Conservation (phyloP, 2,797 vertebrate species). For the Paedocypris micromegethes region DNA sequence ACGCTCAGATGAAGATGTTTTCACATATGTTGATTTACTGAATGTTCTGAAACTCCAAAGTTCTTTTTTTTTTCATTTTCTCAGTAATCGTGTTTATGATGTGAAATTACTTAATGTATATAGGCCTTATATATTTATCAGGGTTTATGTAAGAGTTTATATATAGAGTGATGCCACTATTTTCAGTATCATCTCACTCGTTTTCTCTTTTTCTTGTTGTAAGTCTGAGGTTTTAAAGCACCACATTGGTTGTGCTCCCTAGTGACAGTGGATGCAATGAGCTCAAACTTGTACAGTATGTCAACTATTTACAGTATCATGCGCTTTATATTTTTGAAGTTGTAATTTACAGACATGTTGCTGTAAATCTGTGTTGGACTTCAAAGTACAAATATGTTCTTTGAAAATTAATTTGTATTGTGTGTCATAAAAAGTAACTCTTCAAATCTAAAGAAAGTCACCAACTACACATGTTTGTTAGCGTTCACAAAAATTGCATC, state of each 20-base stretch:
- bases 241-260: background rate
- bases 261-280: background rate
- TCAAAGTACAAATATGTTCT: too few species aligned
- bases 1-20: too few species aligned
- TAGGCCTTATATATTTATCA: conserved; percentile 12
- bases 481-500: too few species aligned
- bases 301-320: conserved; percentile 4
- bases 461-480: too few species aligned
- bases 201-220: conserved; percentile 1
- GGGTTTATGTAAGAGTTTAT: background rate
- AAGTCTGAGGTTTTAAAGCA: background rate
- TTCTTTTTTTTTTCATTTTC: background rate
- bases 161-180: background rate
- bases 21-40: conserved; percentile 7
- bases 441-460: too few species aligned
- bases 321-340: background rate
- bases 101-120: conserved; percentile 4
- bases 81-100: conserved; percentile 7
- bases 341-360: background rate
- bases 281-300: background rate
- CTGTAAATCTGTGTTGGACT: conserved; percentile 11
- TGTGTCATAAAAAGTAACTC: too few species aligned
- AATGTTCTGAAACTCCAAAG: background rate
- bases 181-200: background rate
- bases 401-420: too few species aligned